These are phyloP conservation scores for Turdus rufiventris DNA, from an alignment of 2,113 vertebrate species.

Conservation along the genomic window DNA sequence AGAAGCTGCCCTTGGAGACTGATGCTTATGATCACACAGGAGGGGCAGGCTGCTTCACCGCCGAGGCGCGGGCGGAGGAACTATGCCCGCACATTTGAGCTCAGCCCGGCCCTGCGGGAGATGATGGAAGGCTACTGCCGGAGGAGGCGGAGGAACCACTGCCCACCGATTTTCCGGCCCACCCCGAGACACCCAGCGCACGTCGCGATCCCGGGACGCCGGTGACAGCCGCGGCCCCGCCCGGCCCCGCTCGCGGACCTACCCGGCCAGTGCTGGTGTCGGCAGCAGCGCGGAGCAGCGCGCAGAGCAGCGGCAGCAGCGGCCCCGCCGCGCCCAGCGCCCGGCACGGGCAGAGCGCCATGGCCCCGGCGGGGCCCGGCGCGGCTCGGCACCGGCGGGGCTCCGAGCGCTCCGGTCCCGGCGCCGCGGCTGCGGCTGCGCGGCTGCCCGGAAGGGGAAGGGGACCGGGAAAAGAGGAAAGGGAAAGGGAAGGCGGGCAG, in stretches of 20 bases:
- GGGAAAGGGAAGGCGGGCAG: neutral
- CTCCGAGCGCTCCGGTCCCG: neutral
- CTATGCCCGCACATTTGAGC: neutral
- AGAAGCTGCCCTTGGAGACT: neutral
- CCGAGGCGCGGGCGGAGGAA: neutral
- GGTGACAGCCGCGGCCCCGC: neutral
- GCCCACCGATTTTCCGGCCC: neutral
- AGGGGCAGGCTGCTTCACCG: neutral
- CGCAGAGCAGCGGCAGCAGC: slow-evolving; percentile 4
- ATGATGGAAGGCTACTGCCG: neutral
- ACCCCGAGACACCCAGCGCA: neutral
- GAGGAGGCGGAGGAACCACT: neutral
- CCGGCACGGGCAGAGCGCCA: too few species aligned
- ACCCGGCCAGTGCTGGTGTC: slow-evolving; percentile 10
- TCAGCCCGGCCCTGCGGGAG: neutral
- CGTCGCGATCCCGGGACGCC: neutral
- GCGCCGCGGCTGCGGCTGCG: neutral
- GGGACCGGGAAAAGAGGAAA: neutral
- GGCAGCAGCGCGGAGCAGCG: slow-evolving; percentile 8
- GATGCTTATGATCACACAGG: neutral
- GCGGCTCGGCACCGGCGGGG: neutral
- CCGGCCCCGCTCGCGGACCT: neutral
- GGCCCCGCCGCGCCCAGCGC: neutral
- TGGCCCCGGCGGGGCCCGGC: too few species aligned
- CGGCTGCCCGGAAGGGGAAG: neutral